Evolutionary conservation across 1,140 invertebrate species (phyloP).

Genomic region (Aphaenogaster rudis): DNA sequence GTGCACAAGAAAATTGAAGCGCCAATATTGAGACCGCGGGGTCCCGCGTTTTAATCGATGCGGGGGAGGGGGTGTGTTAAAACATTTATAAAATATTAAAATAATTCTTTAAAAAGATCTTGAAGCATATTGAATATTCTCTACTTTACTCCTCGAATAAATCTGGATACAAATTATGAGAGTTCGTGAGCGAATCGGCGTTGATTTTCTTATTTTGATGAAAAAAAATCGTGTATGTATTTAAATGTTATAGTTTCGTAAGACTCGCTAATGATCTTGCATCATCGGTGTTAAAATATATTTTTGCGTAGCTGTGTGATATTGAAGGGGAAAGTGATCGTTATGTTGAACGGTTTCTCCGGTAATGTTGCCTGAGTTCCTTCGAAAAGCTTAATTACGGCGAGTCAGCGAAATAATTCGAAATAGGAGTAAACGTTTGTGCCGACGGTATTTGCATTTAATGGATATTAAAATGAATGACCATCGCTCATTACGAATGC

Average conservation of each 20-base stretch:
- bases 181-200: background rate
- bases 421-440: constrained; percentile 85
- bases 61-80: background rate
- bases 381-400: constrained; percentile 78
- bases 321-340: constrained; percentile 46
- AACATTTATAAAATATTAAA: background rate
- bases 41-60: constrained; percentile 5
- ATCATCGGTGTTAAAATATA: background rate
- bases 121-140: background rate
- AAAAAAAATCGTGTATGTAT: background rate
- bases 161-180: background rate
- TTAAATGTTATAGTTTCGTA: constrained; percentile 1
- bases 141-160: background rate
- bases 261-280: background rate
- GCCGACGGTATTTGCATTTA: constrained; percentile 86
- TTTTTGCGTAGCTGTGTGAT: background rate
- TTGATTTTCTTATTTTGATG: background rate
- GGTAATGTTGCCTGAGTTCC: constrained; percentile 67
- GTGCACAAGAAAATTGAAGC: constrained; percentile 35
- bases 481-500: constrained; percentile 86
- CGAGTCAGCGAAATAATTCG: constrained; percentile 83
- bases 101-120: background rate
- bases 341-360: constrained; percentile 67
- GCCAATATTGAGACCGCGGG: background rate
- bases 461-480: constrained; percentile 87